Evolutionary conservation across 2,113 vertebrate genomes (phyloP).

Genomic region (Myrmophylax atrothorax): DNA sequence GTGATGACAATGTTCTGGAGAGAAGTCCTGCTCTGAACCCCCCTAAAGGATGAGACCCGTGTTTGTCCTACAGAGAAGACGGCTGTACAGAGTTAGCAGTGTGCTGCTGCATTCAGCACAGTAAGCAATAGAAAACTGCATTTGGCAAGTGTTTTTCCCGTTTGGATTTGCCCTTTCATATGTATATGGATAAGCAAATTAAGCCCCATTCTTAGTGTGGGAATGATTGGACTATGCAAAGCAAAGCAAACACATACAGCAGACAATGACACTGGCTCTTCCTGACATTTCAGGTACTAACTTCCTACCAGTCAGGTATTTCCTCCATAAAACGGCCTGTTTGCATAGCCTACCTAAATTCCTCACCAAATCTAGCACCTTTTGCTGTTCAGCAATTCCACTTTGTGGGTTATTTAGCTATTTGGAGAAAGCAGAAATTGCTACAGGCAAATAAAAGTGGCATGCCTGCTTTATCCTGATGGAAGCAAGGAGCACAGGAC

Average conservation of each 20-base stretch:
- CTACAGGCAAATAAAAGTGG: neutral
- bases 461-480: neutral
- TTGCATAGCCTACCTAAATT: neutral
- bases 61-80: neutral
- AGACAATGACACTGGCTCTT: neutral
- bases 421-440: neutral
- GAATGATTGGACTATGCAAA: neutral
- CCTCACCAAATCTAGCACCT: neutral
- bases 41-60: neutral
- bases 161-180: constrained; percentile 21
- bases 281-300: neutral
- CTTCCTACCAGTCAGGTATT: neutral
- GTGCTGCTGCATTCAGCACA: neutral
- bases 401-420: neutral
- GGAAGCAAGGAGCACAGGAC: neutral
- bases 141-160: constrained; percentile 4
- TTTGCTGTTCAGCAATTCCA: neutral
- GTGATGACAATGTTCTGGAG: neutral
- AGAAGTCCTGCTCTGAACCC: neutral
- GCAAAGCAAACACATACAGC: constrained; percentile 9
- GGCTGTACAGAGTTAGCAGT: neutral
- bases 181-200: constrained; percentile 40
- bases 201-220: constrained; percentile 3
- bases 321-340: neutral
- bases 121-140: neutral